phyloP scores from a whole-genome alignment of 2,888 invertebrate genomes.

The Subacronicta megacephala region DNA sequence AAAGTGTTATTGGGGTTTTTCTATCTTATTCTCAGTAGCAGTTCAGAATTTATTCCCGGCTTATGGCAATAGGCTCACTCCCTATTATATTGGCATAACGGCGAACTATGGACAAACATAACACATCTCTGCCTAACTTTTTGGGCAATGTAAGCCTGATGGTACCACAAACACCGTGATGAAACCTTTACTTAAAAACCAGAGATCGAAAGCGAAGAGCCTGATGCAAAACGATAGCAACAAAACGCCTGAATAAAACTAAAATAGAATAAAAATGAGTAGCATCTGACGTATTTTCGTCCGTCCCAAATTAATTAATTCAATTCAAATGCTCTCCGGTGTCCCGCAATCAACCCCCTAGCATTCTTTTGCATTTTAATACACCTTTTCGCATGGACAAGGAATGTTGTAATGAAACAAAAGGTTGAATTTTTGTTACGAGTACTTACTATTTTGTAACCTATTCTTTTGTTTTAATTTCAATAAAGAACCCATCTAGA shows the following conservation, averaged over 20 bases:
- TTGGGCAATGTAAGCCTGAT: too few species aligned
- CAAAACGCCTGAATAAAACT: neutral
- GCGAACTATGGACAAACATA: too few species aligned
- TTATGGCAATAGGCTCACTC: too few species aligned
- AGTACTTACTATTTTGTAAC: neutral
- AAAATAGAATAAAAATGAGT: neutral
- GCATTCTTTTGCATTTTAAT: conserved; percentile 27
- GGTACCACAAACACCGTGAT: too few species aligned
- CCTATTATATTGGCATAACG: too few species aligned
- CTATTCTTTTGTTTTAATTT: conserved; percentile 5
- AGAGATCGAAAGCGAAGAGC: too few species aligned
- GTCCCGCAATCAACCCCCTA: conserved; percentile 23
- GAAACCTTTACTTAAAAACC: too few species aligned
- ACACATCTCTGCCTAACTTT: too few species aligned
- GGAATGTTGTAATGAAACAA: conserved; percentile 19
- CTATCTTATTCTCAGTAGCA: too few species aligned
- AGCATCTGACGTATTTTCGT: neutral
- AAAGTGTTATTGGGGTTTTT: too few species aligned
- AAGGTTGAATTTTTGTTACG: conserved; percentile 7
- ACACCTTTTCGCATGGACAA: neutral
- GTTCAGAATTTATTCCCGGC: too few species aligned
- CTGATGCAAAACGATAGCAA: too few species aligned
- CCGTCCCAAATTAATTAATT: conserved; percentile 21
- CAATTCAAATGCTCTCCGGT: conserved; percentile 13
- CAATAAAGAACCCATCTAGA: neutral